Percentiles rank a stretch among this genome's conserved stretches.
phyloP scores from a whole-genome alignment of 2,113 vertebrate species.

The Hypomesus transpacificus region DNA sequence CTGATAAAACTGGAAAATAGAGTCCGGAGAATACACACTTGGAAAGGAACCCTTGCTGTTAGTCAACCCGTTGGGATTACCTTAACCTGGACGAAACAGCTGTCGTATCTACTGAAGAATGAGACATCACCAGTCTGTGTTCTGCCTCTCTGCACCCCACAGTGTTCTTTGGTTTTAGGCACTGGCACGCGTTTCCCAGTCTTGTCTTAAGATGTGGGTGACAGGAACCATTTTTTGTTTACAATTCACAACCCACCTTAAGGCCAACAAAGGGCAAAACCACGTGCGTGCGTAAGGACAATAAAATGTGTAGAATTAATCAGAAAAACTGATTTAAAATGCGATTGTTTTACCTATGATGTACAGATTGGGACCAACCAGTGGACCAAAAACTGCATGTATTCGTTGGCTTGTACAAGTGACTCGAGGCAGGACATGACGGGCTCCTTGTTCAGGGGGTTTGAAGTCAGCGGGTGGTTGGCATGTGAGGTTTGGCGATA shows the following conservation, averaged over 20 bases:
- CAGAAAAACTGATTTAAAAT: neutral
- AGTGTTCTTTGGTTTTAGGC: constrained; percentile 27
- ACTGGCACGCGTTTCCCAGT: constrained; percentile 38
- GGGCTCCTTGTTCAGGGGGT: constrained; percentile 17
- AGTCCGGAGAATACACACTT: neutral
- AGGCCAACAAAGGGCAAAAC: too few species aligned
- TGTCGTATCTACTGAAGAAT: constrained; percentile 56
- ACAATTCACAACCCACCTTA: neutral
- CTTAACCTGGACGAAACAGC: constrained; percentile 58
- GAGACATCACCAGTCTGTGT: constrained; percentile 36
- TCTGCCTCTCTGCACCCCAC: constrained; percentile 48
- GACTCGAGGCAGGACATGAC: constrained; percentile 35
- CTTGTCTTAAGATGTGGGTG: constrained; percentile 20
- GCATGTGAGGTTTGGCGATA: neutral
- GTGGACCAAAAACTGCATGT: constrained; percentile 31
- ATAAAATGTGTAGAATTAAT: neutral
- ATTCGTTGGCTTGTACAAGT: constrained; percentile 35
- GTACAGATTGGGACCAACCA: constrained; percentile 44
- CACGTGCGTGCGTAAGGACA: too few species aligned
- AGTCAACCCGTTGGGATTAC: constrained; percentile 19
- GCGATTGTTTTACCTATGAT: constrained; percentile 46
- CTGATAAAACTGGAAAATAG: neutral
- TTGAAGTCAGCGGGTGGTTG: neutral
- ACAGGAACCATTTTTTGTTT: neutral
- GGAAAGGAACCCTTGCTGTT: too few species aligned